Evolutionary conservation across 2,113 vertebrate species (phyloP).

Genomic region (Vulpes lagopus): DNA sequence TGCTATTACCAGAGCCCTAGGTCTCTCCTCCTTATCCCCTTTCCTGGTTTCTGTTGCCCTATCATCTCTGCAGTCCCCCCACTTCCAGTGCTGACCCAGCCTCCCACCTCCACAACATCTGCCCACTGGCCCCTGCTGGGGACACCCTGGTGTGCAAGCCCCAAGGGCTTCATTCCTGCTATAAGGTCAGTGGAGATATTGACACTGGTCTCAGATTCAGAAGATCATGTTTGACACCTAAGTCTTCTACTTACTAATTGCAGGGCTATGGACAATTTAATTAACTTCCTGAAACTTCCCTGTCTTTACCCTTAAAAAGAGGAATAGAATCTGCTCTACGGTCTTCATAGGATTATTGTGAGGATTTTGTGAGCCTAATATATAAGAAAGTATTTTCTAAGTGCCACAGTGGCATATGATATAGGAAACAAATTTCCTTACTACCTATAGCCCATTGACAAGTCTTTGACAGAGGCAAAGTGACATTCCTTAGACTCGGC

Average conservation of each 20-base stretch:
- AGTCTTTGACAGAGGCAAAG: no score
- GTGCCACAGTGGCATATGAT: not conserved
- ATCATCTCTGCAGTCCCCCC: not conserved
- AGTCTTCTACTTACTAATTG: not conserved
- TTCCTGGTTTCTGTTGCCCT: not conserved
- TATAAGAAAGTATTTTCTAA: not conserved
- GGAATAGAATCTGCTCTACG: not conserved
- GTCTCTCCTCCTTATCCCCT: not conserved
- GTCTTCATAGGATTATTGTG: not conserved
- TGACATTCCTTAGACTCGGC: no score
- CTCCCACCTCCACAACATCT: not conserved
- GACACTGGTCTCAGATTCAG: not conserved
- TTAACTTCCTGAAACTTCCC: not conserved
- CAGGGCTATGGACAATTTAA: not conserved
- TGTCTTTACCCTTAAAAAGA: not conserved
- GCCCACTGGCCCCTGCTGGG: not conserved
- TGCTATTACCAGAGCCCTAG: no score
- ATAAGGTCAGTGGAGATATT: accelerated
- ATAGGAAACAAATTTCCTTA: no score
- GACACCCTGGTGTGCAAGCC: not conserved
- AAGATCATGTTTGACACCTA: not conserved
- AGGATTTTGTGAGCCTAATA: not conserved
- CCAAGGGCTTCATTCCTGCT: no score
- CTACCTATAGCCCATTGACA: no score
- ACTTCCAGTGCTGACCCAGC: not conserved